Conservation (phyloP, 2,888 invertebrate genomes). For the Hirudinaria manillensis region DNA sequence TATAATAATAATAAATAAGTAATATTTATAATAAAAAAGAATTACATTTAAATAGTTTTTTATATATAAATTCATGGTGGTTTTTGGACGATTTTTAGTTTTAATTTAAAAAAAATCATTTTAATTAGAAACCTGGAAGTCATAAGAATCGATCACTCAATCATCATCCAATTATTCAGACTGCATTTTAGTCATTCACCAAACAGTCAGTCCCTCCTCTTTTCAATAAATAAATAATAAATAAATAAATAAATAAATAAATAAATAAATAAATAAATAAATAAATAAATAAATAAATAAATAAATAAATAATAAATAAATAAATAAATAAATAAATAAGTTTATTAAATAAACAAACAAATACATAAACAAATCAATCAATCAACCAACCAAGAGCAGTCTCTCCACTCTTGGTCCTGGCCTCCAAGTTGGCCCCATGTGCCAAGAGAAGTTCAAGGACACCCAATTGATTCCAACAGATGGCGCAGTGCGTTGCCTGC, state of each 20-base stretch:
- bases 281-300: background rate
- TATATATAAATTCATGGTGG: too few species aligned
- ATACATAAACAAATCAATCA: background rate
- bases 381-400: slow-evolving; percentile 69
- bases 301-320: background rate
- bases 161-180: too few species aligned
- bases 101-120: too few species aligned
- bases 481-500: slow-evolving; percentile 96
- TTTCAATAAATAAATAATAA: background rate
- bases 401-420: slow-evolving; percentile 90
- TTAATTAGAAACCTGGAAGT: too few species aligned
- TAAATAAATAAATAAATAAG: background rate
- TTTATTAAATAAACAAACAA: background rate
- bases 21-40: too few species aligned
- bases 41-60: too few species aligned
- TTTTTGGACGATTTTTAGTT: too few species aligned
- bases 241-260: background rate
- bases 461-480: slow-evolving; percentile 98
- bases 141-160: too few species aligned
- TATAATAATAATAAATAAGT: too few species aligned
- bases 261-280: background rate
- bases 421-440: slow-evolving; percentile 92
- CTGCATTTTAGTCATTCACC: too few species aligned
- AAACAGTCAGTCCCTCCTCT: too few species aligned
- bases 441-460: slow-evolving; percentile 89